These are phyloP conservation scores for Incurvaria masculella DNA, from an alignment of 2,888 invertebrate species.

Conservation along the genomic window DNA sequence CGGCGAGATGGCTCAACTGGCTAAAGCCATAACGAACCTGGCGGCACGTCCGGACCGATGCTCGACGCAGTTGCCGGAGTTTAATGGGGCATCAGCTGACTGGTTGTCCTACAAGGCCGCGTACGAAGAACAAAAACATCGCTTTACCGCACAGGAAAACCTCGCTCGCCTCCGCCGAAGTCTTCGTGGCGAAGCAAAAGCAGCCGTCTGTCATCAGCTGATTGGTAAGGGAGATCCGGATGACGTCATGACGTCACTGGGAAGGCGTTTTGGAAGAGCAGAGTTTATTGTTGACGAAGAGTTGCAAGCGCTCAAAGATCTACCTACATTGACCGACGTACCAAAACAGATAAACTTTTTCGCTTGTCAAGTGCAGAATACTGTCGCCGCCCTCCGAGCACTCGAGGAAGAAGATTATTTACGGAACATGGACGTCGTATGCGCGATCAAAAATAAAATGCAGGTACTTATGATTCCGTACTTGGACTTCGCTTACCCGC, in stretches of 20 bases:
- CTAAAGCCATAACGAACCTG: too few relatives aligned
- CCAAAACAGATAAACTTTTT: not conserved
- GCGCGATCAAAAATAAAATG: not conserved
- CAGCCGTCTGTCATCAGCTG: not conserved
- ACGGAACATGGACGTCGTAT: not conserved
- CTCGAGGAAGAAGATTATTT: not conserved
- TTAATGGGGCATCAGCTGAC: not conserved
- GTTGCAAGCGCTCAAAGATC: not conserved
- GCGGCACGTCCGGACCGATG: too few relatives aligned
- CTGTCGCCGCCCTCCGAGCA: not conserved
- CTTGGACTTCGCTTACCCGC: not conserved
- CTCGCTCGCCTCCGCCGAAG: conserved; percentile 1
- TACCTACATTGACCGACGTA: not conserved
- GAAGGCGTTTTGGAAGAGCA: not conserved
- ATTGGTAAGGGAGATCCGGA: not conserved
- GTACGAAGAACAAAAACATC: not conserved
- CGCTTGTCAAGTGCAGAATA: not conserved
- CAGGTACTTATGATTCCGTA: not conserved
- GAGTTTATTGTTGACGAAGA: not conserved
- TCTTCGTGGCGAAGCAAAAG: not conserved
- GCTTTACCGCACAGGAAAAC: not conserved
- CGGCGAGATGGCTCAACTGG: too few relatives aligned
- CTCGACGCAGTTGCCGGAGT: not conserved
- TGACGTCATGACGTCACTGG: not conserved
- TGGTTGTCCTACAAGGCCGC: not conserved